Base-by-base conservation (phyloP, 2,113 vertebrate species). In the Gopherus evgoodei region DNA sequence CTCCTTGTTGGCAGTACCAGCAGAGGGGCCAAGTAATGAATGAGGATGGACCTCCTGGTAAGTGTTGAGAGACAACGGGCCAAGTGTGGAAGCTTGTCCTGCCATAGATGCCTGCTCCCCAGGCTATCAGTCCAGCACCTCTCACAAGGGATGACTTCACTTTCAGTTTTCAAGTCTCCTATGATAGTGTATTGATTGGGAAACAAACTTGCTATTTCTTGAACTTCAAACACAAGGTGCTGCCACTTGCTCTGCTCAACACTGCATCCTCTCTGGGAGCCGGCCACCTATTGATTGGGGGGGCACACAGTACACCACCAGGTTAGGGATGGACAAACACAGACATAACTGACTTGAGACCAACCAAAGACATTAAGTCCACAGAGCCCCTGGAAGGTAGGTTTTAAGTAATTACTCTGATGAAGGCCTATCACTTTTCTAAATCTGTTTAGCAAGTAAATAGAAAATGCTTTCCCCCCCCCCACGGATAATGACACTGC, bases 121-220 rank as follows among this genome's bases (percentile, higher is more conserved):
- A 2, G 17, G 5, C 7, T 62, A 62, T 31, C 59, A 65, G 42
- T 75, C 81, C 84, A 16, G 65, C 7, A 81, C 47, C 49, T 50
- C 42, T 22, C 57, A 56, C 8, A 5, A 85, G 78, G 22, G 81
- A 11, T 21, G 42, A 1, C 49, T 83, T 81, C 38, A 44, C 17
- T 62, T 2, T 5, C 10, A 2, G 0, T 52, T 75, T 38, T 72
- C 19, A 52, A 17, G 69, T 27, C 21, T 27, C 12, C 6, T 57
- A 52, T 38, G 21, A 1, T 10, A 54, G 47, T 3, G 3, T 11
- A 14, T 31, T 49, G 35, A 49, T 42, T 2, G 0, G 0, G 38
- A 69, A 31, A 69, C 35, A n/a, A n/a, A 38, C 52, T 0, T 4
- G 38, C 3, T 0, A 0, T n/a, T 17, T 80, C 21, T 29, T 4